Evolutionary conservation across 2,113 vertebrate species (phyloP), one percentile per base, ranked within the genome.

Genomic region (Pangasianodon gigas): DNA sequence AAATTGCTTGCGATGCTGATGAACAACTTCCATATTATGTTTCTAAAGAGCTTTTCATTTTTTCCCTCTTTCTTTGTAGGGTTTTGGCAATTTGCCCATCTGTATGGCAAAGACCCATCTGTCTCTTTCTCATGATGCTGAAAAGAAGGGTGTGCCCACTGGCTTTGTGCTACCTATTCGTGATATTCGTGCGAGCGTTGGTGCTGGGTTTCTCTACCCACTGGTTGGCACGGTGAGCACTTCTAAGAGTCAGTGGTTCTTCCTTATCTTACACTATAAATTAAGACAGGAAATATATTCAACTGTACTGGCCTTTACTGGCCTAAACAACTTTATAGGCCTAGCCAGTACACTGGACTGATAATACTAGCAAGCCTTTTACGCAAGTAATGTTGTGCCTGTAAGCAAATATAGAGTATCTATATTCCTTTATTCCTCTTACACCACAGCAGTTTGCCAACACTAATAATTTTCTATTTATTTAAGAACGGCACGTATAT

Each of bases 51-150:
- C 1, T 29, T 84, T 54, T 19, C 10, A 1, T 71, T 9, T 48
- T 3, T 65, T 21, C 32, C 67, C 56, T 79, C 41, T 91, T 54
- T 81, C 14, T 89, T 52, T 75, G 48, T 90, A 99, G 98, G 98
- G 98, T 44, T 99, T 99, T 92, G 96, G 96, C 87, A 96, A 95
- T 89, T 96, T 99, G 87, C 99, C 99, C 24, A 96, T 99, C 93
- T 99, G 99, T 95, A 99, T 99, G 99, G 99, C 99, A 18, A 99
- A 99, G 94, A 99, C 98, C 71, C 99, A 99, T 91, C 92, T 99
- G 89, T 99, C 99, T 0, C 95, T 99, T 71, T 99, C 98, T 91
- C 99, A 99, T 13, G 96, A 99, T 92, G 97, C 99, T 16, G 98
- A 99, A 88, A 96, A 94, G 91, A 99, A 99, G 94, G 99, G 99